A percentile compares a stretch with the other conserved stretches of the same genome.
Conservation (phyloP, 2,113 vertebrate genomes). For the Nibea albiflora region DNA sequence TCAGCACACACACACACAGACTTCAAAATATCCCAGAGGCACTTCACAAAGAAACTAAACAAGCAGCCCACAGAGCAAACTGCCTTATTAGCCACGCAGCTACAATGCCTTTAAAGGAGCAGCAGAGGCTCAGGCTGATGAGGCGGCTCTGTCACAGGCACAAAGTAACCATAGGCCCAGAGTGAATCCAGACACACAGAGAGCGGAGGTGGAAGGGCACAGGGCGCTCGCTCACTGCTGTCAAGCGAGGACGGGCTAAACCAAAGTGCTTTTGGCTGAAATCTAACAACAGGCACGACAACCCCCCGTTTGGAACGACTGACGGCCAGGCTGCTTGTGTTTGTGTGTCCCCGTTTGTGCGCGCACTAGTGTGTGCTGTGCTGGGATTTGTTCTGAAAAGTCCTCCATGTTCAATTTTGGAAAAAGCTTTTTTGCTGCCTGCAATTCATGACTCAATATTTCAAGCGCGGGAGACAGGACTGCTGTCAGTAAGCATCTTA, state of each 20-base stretch:
- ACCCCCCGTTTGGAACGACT: constrained; percentile 3
- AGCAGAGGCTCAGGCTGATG: constrained; percentile 16
- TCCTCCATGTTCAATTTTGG: background rate
- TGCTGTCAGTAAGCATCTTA: constrained; percentile 1
- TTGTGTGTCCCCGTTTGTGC: background rate
- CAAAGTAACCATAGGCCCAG: constrained; percentile 10
- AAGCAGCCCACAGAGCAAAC: constrained; percentile 42
- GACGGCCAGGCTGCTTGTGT: background rate
- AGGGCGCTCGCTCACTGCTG: background rate
- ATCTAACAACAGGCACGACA: background rate
- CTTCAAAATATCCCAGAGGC: constrained; percentile 42
- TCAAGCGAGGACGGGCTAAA: constrained; percentile 10
- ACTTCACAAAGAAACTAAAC: constrained; percentile 46
- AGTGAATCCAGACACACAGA: constrained; percentile 8
- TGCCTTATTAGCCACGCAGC: constrained; percentile 41
- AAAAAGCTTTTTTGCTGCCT: constrained; percentile 30
- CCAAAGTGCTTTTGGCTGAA: constrained; percentile 1
- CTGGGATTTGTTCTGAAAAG: background rate
- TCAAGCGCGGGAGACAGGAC: background rate
- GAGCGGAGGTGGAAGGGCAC: constrained; percentile 12
- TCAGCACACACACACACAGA: constrained; percentile 21
- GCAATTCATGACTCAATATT: constrained; percentile 29
- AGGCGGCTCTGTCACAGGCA: constrained; percentile 17
- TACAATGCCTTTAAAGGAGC: constrained; percentile 41
- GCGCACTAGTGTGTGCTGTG: background rate